These are phyloP conservation scores for Hedya salicella DNA, from an alignment of 2,888 invertebrate species.

Conservation along the genomic window DNA sequence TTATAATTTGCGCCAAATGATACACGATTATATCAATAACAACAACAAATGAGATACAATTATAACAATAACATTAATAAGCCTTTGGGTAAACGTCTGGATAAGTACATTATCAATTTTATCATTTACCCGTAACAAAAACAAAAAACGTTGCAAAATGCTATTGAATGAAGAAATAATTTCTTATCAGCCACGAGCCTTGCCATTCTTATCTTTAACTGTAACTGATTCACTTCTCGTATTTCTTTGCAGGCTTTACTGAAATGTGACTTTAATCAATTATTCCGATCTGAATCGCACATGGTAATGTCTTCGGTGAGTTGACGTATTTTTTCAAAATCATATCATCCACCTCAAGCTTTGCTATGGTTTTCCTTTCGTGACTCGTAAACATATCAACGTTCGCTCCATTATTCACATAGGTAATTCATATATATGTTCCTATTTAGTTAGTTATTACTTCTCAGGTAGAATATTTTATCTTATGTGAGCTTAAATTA, in stretches of 20 bases:
- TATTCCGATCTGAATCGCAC: neutral
- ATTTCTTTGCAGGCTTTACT: conserved; percentile 33
- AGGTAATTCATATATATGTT: neutral
- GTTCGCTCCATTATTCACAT: neutral
- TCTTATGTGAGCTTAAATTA: neutral
- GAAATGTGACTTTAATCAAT: conserved; percentile 17
- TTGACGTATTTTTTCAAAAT: conserved; percentile 21
- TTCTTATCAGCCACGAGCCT: too few species aligned
- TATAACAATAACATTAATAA: too few species aligned
- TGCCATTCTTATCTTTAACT: too few species aligned
- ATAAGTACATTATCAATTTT: too few species aligned
- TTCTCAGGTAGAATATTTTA: neutral
- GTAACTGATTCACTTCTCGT: conserved; percentile 1
- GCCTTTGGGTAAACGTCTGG: too few species aligned
- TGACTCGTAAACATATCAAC: neutral
- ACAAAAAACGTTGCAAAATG: too few species aligned
- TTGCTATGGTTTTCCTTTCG: conserved; percentile 29
- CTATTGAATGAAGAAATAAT: too few species aligned
- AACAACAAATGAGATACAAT: too few species aligned
- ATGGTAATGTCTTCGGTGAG: conserved; percentile 49
- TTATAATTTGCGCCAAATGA: too few species aligned
- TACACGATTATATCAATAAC: too few species aligned
- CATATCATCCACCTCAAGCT: conserved; percentile 11
- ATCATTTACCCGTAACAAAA: too few species aligned
- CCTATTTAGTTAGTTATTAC: neutral